Percentiles rank a stretch among this genome's conserved stretches.
Evolutionary conservation across 2,113 vertebrate genomes (phyloP).

Genomic region (Hypocryptadius cinnamomeus): DNA sequence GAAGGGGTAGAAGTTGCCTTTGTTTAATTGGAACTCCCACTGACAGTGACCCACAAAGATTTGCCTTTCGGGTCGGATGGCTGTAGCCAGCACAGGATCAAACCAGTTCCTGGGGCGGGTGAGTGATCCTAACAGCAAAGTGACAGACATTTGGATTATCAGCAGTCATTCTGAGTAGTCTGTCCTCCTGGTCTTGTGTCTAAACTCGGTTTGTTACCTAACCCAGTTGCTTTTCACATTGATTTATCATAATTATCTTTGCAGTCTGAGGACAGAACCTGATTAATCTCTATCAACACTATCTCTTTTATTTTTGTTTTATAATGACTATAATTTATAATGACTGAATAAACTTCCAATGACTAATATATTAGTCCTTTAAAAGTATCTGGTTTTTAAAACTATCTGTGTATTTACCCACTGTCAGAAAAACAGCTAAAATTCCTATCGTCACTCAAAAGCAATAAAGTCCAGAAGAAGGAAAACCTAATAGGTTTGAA

Average conservation of each 20-base stretch:
- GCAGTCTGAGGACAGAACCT: neutral
- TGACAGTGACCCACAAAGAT: neutral
- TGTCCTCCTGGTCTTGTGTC: neutral
- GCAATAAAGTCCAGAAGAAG: neutral
- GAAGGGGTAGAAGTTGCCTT: neutral
- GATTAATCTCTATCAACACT: neutral
- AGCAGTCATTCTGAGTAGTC: neutral
- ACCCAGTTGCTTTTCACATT: neutral
- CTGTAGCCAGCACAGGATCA: neutral
- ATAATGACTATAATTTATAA: neutral
- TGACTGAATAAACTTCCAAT: neutral
- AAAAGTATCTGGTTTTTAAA: neutral
- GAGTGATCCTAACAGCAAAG: neutral
- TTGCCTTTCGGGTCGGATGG: neutral
- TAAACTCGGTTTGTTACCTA: neutral
- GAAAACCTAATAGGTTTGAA: neutral
- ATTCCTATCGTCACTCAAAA: neutral
- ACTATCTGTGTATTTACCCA: neutral
- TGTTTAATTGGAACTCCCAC: neutral
- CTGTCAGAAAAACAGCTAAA: neutral
- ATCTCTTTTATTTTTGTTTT: neutral
- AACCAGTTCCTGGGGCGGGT: neutral
- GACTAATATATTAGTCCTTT: neutral
- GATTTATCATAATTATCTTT: neutral
- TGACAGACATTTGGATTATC: neutral